These are phyloP conservation scores for Axinella damicornis DNA, from an alignment of 37 sponge, comb jelly and placozoan genomes.

Conservation along the genomic window DNA sequence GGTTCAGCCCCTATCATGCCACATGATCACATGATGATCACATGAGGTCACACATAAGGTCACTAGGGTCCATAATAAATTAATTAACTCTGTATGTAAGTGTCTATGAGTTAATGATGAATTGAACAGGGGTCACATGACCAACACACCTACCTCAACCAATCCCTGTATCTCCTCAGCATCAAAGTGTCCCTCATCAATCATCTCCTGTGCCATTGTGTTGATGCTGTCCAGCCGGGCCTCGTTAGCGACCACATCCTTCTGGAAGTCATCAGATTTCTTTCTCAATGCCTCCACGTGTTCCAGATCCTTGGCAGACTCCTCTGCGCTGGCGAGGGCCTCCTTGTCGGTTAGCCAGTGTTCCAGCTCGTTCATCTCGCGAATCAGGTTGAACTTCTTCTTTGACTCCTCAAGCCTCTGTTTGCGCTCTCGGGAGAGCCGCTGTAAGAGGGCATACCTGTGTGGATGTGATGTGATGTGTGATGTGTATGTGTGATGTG, in stretches of 20 bases:
- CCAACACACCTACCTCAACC: conserved; percentile 53
- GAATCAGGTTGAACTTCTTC: conserved; percentile 72
- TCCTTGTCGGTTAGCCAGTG: conserved; percentile 92
- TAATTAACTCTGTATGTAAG: no score
- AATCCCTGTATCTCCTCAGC: conserved; percentile 75
- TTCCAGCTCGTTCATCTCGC: conserved; percentile 87
- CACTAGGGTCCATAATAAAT: no score
- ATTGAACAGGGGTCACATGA: background rate
- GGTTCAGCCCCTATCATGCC: conserved; percentile 69
- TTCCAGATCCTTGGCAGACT: conserved; percentile 88
- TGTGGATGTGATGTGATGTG: background rate
- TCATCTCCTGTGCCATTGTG: conserved; percentile 77
- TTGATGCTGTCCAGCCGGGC: conserved; percentile 69
- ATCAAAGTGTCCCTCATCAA: conserved; percentile 88
- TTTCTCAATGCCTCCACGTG: conserved; percentile 78
- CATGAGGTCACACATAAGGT: no score
- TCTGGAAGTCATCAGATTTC: conserved; percentile 88
- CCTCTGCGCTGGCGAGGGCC: conserved; percentile 79
- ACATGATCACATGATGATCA: no score
- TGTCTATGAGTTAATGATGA: no score
- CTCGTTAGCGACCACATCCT: conserved; percentile 78
- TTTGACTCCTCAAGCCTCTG: conserved; percentile 81
- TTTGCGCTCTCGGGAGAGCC: conserved; percentile 58
- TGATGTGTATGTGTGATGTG: no score
- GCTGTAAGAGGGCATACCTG: conserved; percentile 61